These are phyloP conservation scores for Pao palembangensis DNA, from an alignment of 2,113 vertebrate species.

Conservation along the genomic window DNA sequence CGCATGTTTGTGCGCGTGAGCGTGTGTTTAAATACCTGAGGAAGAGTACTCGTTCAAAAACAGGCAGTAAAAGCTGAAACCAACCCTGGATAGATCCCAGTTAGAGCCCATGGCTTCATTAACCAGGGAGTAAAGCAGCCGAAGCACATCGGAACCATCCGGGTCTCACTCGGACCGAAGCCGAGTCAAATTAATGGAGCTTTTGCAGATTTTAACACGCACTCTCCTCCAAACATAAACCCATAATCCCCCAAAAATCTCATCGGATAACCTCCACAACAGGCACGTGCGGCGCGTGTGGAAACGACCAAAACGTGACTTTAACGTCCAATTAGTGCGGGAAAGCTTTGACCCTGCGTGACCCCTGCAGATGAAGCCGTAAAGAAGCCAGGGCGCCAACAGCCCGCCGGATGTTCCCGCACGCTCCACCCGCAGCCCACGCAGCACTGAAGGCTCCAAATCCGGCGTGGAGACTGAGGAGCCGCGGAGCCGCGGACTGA, in stretches of 20 bases:
- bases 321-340: slow-evolving; percentile 41
- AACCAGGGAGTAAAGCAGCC: not conserved
- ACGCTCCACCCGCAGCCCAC: not conserved
- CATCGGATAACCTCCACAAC: not conserved
- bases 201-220: not conserved
- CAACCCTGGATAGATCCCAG: slow-evolving; percentile 40
- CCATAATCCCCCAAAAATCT: no score
- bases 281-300: not conserved
- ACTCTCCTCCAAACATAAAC: no score
- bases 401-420: slow-evolving; percentile 8
- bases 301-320: slow-evolving; percentile 6
- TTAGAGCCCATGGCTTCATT: slow-evolving; percentile 15
- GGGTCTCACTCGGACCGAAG: not conserved
- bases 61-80: slow-evolving; percentile 40
- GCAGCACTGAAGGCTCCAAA: not conserved
- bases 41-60: slow-evolving; percentile 39
- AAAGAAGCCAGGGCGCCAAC: slow-evolving; percentile 20
- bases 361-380: slow-evolving; percentile 12
- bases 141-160: not conserved
- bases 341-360: slow-evolving; percentile 26
- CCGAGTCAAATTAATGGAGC: not conserved
- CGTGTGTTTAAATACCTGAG: slow-evolving; percentile 5
- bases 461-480: not conserved
- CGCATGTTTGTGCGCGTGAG: not conserved
- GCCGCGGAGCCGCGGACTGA: not conserved